Evolutionary conservation across 2,113 vertebrate genomes (phyloP), one percentile per base, ranked within the genome.

Genomic region (Microcebus jonahi): DNA sequence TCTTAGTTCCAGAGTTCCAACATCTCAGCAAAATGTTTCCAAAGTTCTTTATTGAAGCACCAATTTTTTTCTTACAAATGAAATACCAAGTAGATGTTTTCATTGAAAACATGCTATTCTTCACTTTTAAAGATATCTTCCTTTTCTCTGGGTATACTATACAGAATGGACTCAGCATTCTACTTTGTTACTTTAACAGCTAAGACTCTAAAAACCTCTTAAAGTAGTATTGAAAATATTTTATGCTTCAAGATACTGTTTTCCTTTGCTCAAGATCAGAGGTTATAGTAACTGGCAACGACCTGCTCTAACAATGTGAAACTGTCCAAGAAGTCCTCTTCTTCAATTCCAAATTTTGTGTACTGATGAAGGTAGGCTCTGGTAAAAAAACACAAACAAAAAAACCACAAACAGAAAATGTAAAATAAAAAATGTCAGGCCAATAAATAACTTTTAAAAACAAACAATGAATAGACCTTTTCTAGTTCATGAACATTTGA

Each of bases 361-460:
- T 99, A 99, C 92, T 99, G 99, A 98, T 99, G 99, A 97, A 99
- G 86, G 17, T 99, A 99, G 34, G 99, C 99, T 95, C 99, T 99
- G 98, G 67, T 50, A 48, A 86, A 87, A 87, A 79, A 71, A 57
- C 6, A 57, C 18, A 20, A 18, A 57, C 55, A 20, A 20, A 57
- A 6, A 21, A 57, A 20, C 1, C 55, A 57, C 55, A 70, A 63
- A 81, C 6, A 95, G 61, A 91, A 95, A 70, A 65, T 39, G 36
- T 20, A 45, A 96, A 96, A 88, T 36, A 73, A 82, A 71, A 45
- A 82, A 80, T 59, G 45, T 65, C 67, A 86, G 67, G 76, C 61
- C 82, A 84, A 94, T 34, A 29, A 97, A 71, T 93, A 88, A 70
- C 27, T 93, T 65, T 71, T 68, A 85, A 88, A 90, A 82, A 85